Evolutionary conservation across 1,140 invertebrate species (phyloP).

Genomic region (Drosophila elegans): DNA sequence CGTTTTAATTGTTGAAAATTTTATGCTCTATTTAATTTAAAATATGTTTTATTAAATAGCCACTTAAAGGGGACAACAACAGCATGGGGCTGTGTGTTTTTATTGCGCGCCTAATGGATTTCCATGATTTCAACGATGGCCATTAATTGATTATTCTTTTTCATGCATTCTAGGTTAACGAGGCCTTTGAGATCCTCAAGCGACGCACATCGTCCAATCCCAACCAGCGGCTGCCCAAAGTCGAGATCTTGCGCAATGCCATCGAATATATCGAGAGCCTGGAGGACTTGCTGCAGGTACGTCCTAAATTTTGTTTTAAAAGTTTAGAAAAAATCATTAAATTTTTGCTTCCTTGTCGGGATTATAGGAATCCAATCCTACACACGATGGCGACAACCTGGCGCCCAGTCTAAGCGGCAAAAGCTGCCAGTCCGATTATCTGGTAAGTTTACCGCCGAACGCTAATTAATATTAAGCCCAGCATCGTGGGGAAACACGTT

Average conservation of each 20-base stretch:
- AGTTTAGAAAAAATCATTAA: background rate
- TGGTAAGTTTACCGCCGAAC: conserved; percentile 74
- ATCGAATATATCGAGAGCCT: conserved; percentile 99
- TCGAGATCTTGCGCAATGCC: conserved; percentile 98
- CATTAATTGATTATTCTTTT: conserved; percentile 61
- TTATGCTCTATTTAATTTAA: conserved; percentile 81
- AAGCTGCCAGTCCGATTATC: conserved; percentile 80
- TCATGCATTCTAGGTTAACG: conserved; percentile 92
- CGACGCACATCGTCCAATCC: conserved; percentile 96
- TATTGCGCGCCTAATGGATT: conserved; percentile 71
- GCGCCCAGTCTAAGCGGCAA: conserved; percentile 76
- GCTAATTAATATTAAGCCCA: conserved; percentile 74
- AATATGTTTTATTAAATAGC: conserved; percentile 82
- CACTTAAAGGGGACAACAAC: conserved; percentile 57
- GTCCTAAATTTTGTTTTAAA: background rate
- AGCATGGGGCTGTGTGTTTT: conserved; percentile 32
- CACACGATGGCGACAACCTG: conserved; percentile 75
- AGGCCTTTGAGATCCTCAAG: conserved; percentile 98
- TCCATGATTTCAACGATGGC: conserved; percentile 66
- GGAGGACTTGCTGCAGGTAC: conserved; percentile 92
- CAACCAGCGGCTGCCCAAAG: conserved; percentile 97
- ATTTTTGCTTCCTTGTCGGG: background rate
- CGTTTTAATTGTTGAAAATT: conserved; percentile 79
- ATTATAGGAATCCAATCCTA: conserved; percentile 72
- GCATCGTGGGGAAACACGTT: conserved; percentile 55